Evolutionary conservation across 2,888 invertebrate genomes (phyloP).

Genomic region (Proisotoma minuta): DNA sequence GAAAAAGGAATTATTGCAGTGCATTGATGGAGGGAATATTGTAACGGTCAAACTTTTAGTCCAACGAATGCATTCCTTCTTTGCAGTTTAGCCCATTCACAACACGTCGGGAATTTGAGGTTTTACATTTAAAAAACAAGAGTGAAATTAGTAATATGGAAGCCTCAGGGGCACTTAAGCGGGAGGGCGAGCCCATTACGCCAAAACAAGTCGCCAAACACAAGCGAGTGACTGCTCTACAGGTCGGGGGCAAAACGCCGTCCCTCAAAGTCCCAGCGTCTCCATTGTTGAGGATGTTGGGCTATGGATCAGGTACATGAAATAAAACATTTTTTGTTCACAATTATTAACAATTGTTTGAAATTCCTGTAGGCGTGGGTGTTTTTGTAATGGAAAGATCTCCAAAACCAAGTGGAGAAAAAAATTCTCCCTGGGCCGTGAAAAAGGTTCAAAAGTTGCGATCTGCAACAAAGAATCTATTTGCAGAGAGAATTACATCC

Average conservation of each 20-base stretch:
- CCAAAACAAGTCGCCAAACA: slow-evolving; percentile 14
- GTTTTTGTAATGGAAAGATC: slow-evolving; percentile 72
- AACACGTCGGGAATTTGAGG: too few species aligned
- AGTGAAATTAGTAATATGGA: too few species aligned
- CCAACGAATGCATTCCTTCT: too few species aligned
- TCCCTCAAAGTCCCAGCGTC: slow-evolving; percentile 35
- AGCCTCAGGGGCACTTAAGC: too few species aligned
- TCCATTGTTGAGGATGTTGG: slow-evolving; percentile 29
- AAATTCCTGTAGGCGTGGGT: slow-evolving; percentile 60
- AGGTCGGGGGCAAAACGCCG: slow-evolving; percentile 12
- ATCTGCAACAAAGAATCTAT: slow-evolving; percentile 14
- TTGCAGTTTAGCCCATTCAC: too few species aligned
- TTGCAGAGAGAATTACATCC: slow-evolving; percentile 50
- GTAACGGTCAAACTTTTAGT: too few species aligned
- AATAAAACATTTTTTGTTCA: not conserved
- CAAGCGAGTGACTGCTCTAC: slow-evolving; percentile 9
- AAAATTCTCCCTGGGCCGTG: slow-evolving; percentile 79
- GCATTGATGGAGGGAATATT: too few species aligned
- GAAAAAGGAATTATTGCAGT: too few species aligned
- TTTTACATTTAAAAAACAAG: too few species aligned
- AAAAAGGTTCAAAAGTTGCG: slow-evolving; percentile 59
- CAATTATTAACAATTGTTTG: not conserved
- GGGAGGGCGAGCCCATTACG: not conserved
- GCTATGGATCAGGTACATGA: slow-evolving; percentile 36
- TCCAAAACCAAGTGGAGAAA: slow-evolving; percentile 60